phyloP scores from a whole-genome alignment of 2,113 vertebrate genomes.

The Petrocephalus microphthalmus region DNA sequence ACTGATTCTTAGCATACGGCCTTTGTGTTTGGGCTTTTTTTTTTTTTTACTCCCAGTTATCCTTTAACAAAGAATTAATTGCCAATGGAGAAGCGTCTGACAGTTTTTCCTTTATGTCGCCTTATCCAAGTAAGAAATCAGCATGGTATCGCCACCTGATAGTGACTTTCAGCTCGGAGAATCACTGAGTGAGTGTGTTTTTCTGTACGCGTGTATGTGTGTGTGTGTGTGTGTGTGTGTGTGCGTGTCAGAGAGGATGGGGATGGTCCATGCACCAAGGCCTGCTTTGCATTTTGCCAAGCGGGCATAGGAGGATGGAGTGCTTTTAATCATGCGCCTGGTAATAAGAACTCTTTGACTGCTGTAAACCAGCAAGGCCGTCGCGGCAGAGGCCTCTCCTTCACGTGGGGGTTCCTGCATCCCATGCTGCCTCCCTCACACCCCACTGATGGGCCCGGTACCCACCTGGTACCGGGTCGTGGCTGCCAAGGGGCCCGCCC shows the following conservation, averaged over 20 bases:
- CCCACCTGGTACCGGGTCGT: no score
- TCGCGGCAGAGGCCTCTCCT: conserved; percentile 7
- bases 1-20: conserved; percentile 15
- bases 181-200: not conserved
- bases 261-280: conserved; percentile 13
- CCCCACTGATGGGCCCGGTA: not conserved
- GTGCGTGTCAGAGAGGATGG: not conserved
- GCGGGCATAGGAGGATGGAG: conserved; percentile 22
- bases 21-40: conserved; percentile 18
- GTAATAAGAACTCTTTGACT: conserved; percentile 28
- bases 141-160: conserved; percentile 9
- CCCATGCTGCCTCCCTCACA: not conserved
- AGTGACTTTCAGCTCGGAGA: not conserved
- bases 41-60: conserved; percentile 12
- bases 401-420: not conserved
- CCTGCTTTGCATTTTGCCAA: conserved; percentile 27
- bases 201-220: conserved; percentile 8
- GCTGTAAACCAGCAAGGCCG: conserved; percentile 22
- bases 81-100: not conserved
- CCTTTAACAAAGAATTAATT: conserved; percentile 27
- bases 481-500: not conserved
- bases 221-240: conserved; percentile 1
- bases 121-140: conserved; percentile 16
- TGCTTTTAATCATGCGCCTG: conserved; percentile 24
- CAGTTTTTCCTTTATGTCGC: conserved; percentile 9